Conservation (phyloP, 2,888 invertebrate genomes). For the Meghimatium bilineatum region DNA sequence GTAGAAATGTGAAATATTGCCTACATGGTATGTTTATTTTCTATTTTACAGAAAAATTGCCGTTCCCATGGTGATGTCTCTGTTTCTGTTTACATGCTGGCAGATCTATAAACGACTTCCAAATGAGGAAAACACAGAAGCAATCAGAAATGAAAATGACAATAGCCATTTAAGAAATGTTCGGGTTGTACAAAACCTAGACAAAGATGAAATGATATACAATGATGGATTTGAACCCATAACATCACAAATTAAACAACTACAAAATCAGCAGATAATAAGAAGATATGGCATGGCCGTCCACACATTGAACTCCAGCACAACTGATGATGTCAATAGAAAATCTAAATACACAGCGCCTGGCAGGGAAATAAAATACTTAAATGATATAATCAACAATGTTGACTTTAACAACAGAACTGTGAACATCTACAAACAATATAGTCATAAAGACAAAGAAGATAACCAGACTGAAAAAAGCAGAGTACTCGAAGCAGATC, state of each 20-base stretch:
- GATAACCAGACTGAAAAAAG: not conserved
- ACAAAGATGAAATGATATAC: not conserved
- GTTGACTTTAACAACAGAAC: not conserved
- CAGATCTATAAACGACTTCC: not conserved
- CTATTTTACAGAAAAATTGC: not conserved
- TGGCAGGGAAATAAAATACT: too few relatives aligned
- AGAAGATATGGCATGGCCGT: not conserved
- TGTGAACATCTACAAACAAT: not conserved
- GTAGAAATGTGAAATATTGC: too few relatives aligned
- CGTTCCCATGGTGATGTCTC: not conserved
- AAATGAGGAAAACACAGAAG: not conserved
- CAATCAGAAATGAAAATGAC: not conserved
- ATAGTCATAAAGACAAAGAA: not conserved
- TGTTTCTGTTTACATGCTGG: not conserved
- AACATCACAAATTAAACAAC: not conserved
- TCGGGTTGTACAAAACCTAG: not conserved
- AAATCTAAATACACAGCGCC: not conserved
- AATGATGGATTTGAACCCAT: not conserved
- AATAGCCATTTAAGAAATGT: not conserved
- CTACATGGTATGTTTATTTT: not conserved
- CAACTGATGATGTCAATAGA: not conserved
- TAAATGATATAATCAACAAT: not conserved
- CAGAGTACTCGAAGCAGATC: not conserved
- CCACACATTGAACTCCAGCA: not conserved
- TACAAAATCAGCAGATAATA: too few relatives aligned